Base-by-base conservation (phyloP, 2,797 vertebrate genomes). In the Bradypus variegatus region DNA sequence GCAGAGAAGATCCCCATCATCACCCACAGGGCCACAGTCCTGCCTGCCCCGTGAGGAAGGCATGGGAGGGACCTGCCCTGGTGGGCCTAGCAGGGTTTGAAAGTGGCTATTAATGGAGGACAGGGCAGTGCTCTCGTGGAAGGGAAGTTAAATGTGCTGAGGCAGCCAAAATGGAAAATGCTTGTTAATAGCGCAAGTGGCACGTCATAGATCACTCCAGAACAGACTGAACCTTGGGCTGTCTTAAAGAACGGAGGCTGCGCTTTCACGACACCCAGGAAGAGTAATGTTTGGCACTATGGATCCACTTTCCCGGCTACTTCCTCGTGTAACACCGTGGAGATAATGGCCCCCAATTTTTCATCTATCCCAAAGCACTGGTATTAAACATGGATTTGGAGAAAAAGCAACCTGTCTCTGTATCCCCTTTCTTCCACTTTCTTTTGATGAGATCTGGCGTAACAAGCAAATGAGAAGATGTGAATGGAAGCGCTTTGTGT, bases 111-210 rank as follows among this genome's bases (percentile, higher is more conserved):
- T 92, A 80, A 73, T 85, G 80, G 89, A 91, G 85, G 76, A 55
- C 45, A 79, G 90, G 77, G 23, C n/a, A n/a, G 86, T 19, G 48
- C 16, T 60, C 77, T 16, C 9, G 11, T 41, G 65, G 72, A 92
- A 80, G 60, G 77, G 29, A 36, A 85, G 65, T 18, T 15, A 55
- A 89, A 94, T 90, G 82, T 92, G 94, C 94, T 95, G 94, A 94
- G 72, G 76, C n/a, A 72, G 92, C 88, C 77, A 13, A 93, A 94
- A 93, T 86, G 77, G 93, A 83, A 93, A 88, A 90, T 27, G 92
- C 62, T 72, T 90, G 87, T 91, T 95, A 96, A 94, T 91, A 88
- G 94, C 92, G n/a, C 60, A 13, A 87, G 82, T 83, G 94, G 88
- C 60, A 67, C 33, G 16, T 91, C 91, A 16, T 92, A 70, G 75